These are phyloP conservation scores for Chascanopsetta lugubris DNA, from an alignment of 2,113 vertebrate genomes.

Conservation along the genomic window DNA sequence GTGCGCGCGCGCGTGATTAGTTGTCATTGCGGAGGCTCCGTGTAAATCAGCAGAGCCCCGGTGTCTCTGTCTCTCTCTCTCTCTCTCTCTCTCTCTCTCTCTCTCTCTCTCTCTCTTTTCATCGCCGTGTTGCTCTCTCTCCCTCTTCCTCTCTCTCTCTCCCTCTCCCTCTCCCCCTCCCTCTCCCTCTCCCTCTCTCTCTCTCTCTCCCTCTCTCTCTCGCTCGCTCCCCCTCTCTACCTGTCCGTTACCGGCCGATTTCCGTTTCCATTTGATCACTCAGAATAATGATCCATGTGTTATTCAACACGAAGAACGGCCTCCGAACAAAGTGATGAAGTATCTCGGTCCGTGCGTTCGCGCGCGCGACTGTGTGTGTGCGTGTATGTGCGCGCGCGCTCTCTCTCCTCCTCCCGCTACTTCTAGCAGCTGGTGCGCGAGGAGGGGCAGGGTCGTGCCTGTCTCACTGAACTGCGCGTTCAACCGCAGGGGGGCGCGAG, in stretches of 20 bases:
- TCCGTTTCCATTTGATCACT: too few species aligned
- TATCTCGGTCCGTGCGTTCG: neutral
- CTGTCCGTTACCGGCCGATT: neutral
- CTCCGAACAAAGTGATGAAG: neutral
- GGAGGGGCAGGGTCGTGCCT: conserved; percentile 7
- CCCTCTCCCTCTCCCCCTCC: neutral
- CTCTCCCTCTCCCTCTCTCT: too few species aligned
- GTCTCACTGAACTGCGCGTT: conserved; percentile 8
- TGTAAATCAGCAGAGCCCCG: neutral
- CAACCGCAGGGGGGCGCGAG: neutral
- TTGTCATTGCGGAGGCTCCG: conserved; percentile 6
- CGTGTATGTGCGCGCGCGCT: too few species aligned
- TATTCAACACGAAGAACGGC: too few species aligned
- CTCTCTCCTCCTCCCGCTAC: neutral
- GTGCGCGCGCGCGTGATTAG: neutral
- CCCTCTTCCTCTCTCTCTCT: too few species aligned
- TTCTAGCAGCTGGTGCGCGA: conserved; percentile 2
- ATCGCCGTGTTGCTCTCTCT: too few species aligned
- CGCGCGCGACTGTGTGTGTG: neutral
- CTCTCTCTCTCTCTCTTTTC: neutral
- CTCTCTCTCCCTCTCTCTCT: neutral
- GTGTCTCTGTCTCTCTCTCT: neutral
- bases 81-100: neutral
- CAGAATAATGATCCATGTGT: too few species aligned
- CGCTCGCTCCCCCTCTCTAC: neutral